Percentiles rank a stretch among this genome's conserved stretches.
phyloP scores from a whole-genome alignment of 2,888 invertebrate species.

The Drepanosiphum platanoidis region DNA sequence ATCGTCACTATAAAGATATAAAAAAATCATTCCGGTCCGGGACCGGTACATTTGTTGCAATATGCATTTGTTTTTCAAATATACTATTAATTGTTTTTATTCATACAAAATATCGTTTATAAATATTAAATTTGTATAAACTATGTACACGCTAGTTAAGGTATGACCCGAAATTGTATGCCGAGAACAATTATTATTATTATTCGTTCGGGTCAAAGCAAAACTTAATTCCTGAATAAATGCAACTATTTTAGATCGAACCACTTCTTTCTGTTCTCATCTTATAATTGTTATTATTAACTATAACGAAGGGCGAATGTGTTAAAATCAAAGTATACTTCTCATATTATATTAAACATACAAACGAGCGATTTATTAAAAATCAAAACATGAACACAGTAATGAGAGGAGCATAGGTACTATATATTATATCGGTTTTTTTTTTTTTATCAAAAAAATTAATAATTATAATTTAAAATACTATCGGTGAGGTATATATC shows the following conservation, averaged over 20 bases:
- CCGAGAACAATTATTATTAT: conserved; percentile 8
- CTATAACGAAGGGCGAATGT: neutral
- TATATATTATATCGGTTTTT: neutral
- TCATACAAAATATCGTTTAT: conserved; percentile 6
- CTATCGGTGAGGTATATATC: no score
- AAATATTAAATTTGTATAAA: conserved; percentile 31
- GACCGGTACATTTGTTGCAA: conserved; percentile 17
- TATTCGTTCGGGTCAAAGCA: neutral
- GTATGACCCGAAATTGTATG: conserved; percentile 9
- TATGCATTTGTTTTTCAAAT: neutral
- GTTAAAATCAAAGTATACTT: neutral
- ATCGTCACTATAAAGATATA: neutral
- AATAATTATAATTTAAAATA: neutral
- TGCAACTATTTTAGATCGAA: conserved; percentile 10
- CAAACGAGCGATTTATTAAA: neutral
- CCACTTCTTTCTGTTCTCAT: neutral
- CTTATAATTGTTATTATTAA: conserved; percentile 2
- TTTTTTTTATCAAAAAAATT: no score
- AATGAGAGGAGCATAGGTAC: conserved; percentile 5
- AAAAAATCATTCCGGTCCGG: conserved; percentile 1
- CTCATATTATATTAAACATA: neutral
- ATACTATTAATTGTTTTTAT: neutral
- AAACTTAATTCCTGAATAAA: neutral
- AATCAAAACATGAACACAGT: conserved; percentile 3
- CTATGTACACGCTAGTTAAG: conserved; percentile 21